A percentile compares a stretch with the other conserved stretches of the same genome.
phyloP scores from a whole-genome alignment of 2,113 vertebrate species.

The Nycticorax nycticorax region DNA sequence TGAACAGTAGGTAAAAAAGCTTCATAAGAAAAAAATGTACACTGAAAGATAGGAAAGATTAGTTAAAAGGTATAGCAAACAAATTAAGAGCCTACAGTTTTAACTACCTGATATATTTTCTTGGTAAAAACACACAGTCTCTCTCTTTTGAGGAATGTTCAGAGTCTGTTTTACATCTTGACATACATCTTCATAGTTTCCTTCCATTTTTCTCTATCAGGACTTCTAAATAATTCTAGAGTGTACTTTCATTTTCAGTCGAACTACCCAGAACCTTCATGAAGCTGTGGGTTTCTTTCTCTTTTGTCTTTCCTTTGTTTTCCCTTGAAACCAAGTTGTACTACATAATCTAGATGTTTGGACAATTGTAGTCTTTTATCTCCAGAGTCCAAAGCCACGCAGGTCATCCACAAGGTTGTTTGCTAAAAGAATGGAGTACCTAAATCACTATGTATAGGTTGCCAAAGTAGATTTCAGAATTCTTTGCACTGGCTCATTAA shows the following conservation, averaged over 20 bases:
- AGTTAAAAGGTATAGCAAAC: neutral
- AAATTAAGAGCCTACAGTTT: neutral
- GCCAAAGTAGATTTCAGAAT: neutral
- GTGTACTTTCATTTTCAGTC: neutral
- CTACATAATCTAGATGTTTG: neutral
- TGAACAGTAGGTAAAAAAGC: neutral
- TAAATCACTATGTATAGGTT: neutral
- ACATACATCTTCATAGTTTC: neutral
- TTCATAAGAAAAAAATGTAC: neutral
- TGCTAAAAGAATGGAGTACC: neutral
- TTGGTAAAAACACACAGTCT: neutral
- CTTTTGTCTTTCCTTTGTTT: neutral
- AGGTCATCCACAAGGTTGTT: neutral
- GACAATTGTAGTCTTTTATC: neutral
- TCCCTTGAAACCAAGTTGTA: neutral
- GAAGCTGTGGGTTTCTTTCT: neutral
- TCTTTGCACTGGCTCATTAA: neutral
- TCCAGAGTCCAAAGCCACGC: neutral
- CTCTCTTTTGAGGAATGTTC: neutral
- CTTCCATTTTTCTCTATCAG: neutral
- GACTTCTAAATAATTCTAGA: neutral
- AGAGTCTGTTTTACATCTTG: neutral
- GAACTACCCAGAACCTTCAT: neutral
- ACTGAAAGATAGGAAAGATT: neutral
- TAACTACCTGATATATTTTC: neutral